Evolutionary conservation across 1,140 invertebrate genomes (phyloP).

Genomic region (Solenopsis invicta): DNA sequence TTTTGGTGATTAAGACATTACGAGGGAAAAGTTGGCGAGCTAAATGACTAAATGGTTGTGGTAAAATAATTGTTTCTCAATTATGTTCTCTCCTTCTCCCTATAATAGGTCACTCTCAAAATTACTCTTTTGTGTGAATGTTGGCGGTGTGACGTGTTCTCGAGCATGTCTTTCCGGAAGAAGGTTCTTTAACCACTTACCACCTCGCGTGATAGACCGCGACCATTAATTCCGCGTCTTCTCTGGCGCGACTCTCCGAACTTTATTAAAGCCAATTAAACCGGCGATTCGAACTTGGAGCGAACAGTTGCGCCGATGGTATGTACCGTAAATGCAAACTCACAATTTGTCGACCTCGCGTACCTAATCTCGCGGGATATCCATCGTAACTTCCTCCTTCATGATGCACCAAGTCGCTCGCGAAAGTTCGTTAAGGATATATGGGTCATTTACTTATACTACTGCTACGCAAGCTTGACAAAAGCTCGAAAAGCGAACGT

Average conservation of each 20-base stretch:
- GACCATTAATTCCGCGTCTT: slow-evolving; percentile 63
- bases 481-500: not conserved
- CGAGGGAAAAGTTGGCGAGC: not conserved
- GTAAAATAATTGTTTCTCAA: slow-evolving; percentile 58
- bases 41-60: slow-evolving; percentile 60
- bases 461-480: slow-evolving; percentile 13
- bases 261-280: slow-evolving; percentile 77
- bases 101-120: slow-evolving; percentile 29
- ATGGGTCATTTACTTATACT: slow-evolving; percentile 14
- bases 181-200: slow-evolving; percentile 63
- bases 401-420: slow-evolving; percentile 47
- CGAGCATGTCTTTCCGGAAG: not conserved
- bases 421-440: slow-evolving; percentile 52
- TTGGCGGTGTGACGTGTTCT: slow-evolving; percentile 28
- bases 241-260: slow-evolving; percentile 37
- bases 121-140: slow-evolving; percentile 59
- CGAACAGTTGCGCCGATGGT: slow-evolving; percentile 54
- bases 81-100: slow-evolving; percentile 25
- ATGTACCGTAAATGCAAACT: slow-evolving; percentile 48
- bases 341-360: slow-evolving; percentile 47
- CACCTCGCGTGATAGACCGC: slow-evolving; percentile 11
- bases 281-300: slow-evolving; percentile 63
- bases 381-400: slow-evolving; percentile 48
- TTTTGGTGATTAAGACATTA: slow-evolving; percentile 23
- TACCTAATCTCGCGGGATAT: slow-evolving; percentile 56